These are phyloP conservation scores for Bubo scandiacus DNA, from an alignment of 2,113 vertebrate genomes.

Conservation along the genomic window DNA sequence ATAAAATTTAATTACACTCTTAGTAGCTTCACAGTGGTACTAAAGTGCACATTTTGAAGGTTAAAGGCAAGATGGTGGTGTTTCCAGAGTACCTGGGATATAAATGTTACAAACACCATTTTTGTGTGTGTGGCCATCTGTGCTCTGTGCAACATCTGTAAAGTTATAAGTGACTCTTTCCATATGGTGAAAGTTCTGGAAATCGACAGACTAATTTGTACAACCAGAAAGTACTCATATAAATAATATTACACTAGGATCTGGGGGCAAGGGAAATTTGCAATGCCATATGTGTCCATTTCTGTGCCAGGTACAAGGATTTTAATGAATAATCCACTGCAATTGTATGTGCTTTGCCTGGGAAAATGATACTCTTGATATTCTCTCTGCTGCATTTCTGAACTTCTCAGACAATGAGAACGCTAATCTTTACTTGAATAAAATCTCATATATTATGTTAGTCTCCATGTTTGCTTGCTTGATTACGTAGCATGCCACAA, in stretches of 20 bases:
- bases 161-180: not conserved
- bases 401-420: not conserved
- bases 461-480: not conserved
- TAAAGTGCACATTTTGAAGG: not conserved
- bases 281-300: not conserved
- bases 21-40: not conserved
- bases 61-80: not conserved
- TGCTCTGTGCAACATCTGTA: not conserved
- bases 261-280: not conserved
- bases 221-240: not conserved
- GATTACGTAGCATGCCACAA: not conserved
- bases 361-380: not conserved
- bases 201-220: not conserved
- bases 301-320: slow-evolving; percentile 2
- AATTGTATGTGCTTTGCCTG: not conserved
- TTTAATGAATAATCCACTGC: not conserved
- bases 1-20: not conserved
- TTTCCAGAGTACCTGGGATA: not conserved
- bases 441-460: not conserved
- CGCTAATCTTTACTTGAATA: not conserved
- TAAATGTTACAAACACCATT: not conserved
- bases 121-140: not conserved
- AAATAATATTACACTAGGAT: not conserved
- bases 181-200: not conserved
- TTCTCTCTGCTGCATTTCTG: slow-evolving; percentile 1